Base-by-base conservation (phyloP, 30 jellyfish, hydroid and myxozoan species). In the Catostylus mosaicus region DNA sequence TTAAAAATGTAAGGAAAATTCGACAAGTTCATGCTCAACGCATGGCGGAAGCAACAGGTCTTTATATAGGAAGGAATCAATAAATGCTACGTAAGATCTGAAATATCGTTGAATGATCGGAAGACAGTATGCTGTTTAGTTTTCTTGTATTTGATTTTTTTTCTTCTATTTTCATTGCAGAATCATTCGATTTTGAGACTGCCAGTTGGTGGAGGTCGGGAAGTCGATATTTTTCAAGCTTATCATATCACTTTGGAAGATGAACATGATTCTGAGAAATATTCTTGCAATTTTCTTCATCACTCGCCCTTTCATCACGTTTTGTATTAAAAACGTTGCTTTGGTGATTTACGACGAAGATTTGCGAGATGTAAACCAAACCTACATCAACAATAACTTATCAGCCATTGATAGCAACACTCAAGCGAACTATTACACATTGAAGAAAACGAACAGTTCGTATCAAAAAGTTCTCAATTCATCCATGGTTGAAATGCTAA, bases 271-370 rank as follows among this genome's bases (percentile, higher is more conserved):
- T 43, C 56, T 8, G 16, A 43, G 16, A 6, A 8, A 16, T 43
- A 8, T 43, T 6, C 56, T 43, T 43, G 8, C 56, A 43, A 16
- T 16, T 43, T 8, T 43, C 12, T 43, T 43, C 12, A 16, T 43
- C 16, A 43, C 16, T 43, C 12, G 8, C 16, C 56, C 56, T 43
- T 43, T 43, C 12, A 43, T 43, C 12, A 43, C 56, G 56, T 16
- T 43, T 43, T n/a, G n/a, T n/a, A 20, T 43, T 1, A 26, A 26
- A 8, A 37, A 30, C 19, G 43, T 70, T 16, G 67, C 67, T 5
- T 40, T 70, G 22, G 67, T 43, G 26, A 5, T 70, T 7, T 70
- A 70, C 35, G 48, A 70, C 19, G 67, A 20, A 34, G 83, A 70
- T 24, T 14, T 70, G 43, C 31, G 4, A 70, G 48, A 59, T 38